Evolutionary conservation across 1,140 invertebrate species (phyloP).

Genomic region (Pararge aegeria): DNA sequence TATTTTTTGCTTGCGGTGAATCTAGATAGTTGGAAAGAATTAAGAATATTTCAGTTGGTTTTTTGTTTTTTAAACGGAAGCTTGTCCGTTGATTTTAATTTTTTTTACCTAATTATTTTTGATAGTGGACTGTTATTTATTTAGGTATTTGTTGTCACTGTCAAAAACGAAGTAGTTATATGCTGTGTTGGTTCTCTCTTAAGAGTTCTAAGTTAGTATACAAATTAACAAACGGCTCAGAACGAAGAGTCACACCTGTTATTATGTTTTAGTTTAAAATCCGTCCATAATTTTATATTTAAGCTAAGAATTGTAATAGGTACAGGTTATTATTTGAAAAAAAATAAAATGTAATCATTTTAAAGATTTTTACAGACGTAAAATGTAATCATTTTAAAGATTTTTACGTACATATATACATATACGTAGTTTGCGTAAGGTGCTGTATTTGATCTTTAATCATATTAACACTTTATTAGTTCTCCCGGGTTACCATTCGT

Average conservation of each 20-base stretch:
- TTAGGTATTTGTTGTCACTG: too few species aligned
- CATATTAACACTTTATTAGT: not conserved
- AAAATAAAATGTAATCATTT: too few species aligned
- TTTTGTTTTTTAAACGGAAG: not conserved
- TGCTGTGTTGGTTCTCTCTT: not conserved
- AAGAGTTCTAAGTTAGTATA: not conserved
- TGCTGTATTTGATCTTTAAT: not conserved
- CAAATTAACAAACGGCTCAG: not conserved
- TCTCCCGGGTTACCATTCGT: constrained; percentile 8
- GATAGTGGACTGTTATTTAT: too few species aligned
- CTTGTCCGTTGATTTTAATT: too few species aligned
- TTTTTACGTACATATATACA: too few species aligned
- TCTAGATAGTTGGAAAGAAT: constrained; percentile 20
- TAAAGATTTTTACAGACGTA: too few species aligned
- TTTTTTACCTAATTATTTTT: not conserved
- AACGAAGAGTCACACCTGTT: not conserved
- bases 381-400: too few species aligned
- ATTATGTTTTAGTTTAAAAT: constrained; percentile 5
- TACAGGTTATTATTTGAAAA: not conserved
- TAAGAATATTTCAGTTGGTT: not conserved
- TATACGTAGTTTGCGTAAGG: not conserved
- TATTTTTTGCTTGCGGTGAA: constrained; percentile 12
- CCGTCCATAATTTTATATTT: constrained; percentile 17
- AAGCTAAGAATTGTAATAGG: not conserved
- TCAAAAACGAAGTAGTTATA: too few species aligned